These are phyloP conservation scores for Agrochola litura DNA, from an alignment of 2,888 invertebrate species.

Conservation along the genomic window DNA sequence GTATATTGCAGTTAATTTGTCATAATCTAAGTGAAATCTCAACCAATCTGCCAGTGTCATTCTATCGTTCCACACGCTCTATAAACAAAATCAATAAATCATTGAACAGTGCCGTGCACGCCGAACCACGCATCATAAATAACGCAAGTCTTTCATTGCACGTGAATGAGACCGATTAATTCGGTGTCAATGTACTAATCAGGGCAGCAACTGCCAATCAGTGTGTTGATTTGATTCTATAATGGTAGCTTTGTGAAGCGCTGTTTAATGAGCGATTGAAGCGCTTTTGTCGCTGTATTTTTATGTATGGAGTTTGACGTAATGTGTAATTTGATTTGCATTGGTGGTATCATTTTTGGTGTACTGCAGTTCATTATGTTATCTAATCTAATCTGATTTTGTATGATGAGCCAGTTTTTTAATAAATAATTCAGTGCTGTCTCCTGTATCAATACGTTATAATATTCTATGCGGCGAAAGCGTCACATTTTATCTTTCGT, in stretches of 20 bases:
- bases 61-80: constrained; percentile 15
- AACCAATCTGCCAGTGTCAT: constrained; percentile 21
- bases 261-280: constrained; percentile 20
- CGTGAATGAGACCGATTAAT: constrained; percentile 66
- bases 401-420: not conserved
- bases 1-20: not conserved
- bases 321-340: constrained; percentile 2
- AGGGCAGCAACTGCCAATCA: constrained; percentile 75
- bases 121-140: constrained; percentile 54
- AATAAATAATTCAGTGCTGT: not conserved
- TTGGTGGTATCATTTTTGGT: not conserved
- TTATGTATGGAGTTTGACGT: not conserved
- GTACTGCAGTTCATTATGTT: not conserved
- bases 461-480: not conserved
- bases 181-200: constrained; percentile 81
- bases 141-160: constrained; percentile 66
- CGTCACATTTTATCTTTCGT: constrained; percentile 1
- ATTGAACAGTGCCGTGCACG: constrained; percentile 40
- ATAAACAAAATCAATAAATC: constrained; percentile 51
- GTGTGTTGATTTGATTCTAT: constrained; percentile 49
- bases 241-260: constrained; percentile 47
- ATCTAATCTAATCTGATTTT: constrained; percentile 17
- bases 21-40: constrained; percentile 27
- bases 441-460: not conserved
- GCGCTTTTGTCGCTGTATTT: constrained; percentile 23